Evolutionary conservation across 1,140 invertebrate species (phyloP).

Genomic region (Drosophila kohkoa): DNA sequence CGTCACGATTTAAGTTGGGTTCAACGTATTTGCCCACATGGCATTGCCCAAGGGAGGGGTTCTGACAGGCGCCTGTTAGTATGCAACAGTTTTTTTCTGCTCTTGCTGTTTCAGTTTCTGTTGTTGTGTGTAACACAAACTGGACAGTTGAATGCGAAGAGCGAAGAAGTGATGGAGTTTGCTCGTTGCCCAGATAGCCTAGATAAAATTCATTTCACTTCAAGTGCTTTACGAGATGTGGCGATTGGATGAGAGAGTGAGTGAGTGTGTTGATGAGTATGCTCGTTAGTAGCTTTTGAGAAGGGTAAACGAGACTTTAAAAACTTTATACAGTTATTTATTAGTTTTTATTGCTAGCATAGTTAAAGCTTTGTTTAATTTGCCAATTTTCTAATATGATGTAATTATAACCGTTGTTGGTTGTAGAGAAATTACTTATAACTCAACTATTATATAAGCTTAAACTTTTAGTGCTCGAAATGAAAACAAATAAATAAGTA

Average conservation of each 20-base stretch:
- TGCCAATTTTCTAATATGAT: too few species aligned
- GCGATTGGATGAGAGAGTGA: not conserved
- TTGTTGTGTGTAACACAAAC: constrained; percentile 1
- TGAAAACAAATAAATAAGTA: too few species aligned
- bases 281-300: not conserved
- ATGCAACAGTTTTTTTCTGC: constrained; percentile 32
- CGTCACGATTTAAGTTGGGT: constrained; percentile 28
- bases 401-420: too few species aligned
- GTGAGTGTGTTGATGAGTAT: not conserved
- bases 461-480: too few species aligned
- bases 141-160: constrained; percentile 10
- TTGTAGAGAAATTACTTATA: too few species aligned
- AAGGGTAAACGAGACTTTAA: too few species aligned
- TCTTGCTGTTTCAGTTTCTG: too few species aligned
- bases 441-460: too few species aligned
- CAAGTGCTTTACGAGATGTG: not conserved
- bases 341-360: too few species aligned
- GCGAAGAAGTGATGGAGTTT: not conserved
- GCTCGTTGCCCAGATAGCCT: not conserved
- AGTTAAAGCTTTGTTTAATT: too few species aligned
- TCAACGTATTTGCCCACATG: constrained; percentile 11
- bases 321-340: too few species aligned
- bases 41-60: constrained; percentile 2
- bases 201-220: not conserved
- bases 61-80: constrained; percentile 18